Percentiles rank a stretch among this genome's conserved stretches.
phyloP scores from a whole-genome alignment of 2,113 vertebrate species.

The Telmatochromis sp. region DNA sequence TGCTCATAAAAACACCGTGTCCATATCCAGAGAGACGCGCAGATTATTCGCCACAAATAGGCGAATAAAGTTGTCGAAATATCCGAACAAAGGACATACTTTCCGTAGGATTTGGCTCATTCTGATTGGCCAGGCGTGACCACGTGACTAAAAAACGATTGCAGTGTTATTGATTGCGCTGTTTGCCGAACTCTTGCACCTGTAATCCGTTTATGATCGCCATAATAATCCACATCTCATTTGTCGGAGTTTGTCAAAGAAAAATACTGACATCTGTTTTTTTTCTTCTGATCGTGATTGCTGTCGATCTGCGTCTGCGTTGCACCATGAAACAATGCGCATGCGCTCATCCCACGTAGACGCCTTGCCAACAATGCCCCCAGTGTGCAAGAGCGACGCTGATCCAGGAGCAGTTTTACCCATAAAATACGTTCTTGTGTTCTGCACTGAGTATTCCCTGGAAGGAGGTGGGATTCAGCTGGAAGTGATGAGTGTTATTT shows the following conservation, averaged over 20 bases:
- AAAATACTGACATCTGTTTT: neutral
- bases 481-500: neutral
- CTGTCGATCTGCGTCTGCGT: neutral
- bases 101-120: constrained; percentile 5
- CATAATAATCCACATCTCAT: neutral
- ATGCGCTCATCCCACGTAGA: neutral
- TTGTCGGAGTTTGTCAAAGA: neutral
- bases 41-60: neutral
- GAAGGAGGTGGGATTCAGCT: neutral
- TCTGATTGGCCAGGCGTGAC: constrained; percentile 48
- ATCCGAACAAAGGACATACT: constrained; percentile 60
- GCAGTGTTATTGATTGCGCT: neutral
- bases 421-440: neutral
- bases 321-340: constrained; percentile 11
- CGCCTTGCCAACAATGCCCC: neutral
- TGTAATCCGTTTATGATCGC: neutral
- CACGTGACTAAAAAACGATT: constrained; percentile 47
- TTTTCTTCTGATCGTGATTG: neutral
- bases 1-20: neutral
- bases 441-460: neutral
- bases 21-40: too few relatives aligned
- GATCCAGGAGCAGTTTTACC: neutral
- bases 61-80: constrained; percentile 12
- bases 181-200: neutral
- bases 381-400: neutral